Evolutionary conservation across 2,797 vertebrate genomes (phyloP).

Genomic region (Erpetoichthys calabaricus): DNA sequence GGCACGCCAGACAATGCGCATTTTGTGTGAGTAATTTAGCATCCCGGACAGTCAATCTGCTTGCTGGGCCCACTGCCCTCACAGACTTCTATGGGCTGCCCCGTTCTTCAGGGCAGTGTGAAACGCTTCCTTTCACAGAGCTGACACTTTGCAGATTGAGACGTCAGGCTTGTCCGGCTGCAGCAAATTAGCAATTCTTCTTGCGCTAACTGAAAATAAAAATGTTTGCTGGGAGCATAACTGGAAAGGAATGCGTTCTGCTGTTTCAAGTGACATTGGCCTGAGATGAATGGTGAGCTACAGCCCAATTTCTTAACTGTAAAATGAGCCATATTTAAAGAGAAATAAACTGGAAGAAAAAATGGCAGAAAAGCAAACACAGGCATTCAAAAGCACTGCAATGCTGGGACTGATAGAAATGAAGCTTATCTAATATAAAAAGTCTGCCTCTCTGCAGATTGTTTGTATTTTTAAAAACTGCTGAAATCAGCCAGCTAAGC

Average conservation of each 20-base stretch:
- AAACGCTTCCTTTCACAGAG: slow-evolving; percentile 69
- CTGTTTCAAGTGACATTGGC: slow-evolving; percentile 32
- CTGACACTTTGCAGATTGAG: slow-evolving; percentile 93
- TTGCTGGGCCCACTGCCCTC: slow-evolving; percentile 64
- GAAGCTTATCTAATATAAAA: too few species aligned
- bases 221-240: slow-evolving; percentile 67
- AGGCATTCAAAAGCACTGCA: too few species aligned
- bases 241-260: slow-evolving; percentile 38
- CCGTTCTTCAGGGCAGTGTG: slow-evolving; percentile 55
- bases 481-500: too few species aligned
- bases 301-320: too few species aligned
- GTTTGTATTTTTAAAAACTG: too few species aligned
- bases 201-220: slow-evolving; percentile 88
- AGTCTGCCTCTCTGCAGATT: too few species aligned
- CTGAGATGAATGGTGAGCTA: too few species aligned
- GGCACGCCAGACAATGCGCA: slow-evolving; percentile 60
- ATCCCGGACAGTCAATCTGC: slow-evolving; percentile 60
- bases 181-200: slow-evolving; percentile 86
- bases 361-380: too few species aligned
- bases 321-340: too few species aligned
- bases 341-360: too few species aligned
- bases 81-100: slow-evolving; percentile 57
- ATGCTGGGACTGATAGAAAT: too few species aligned
- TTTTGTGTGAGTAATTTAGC: slow-evolving; percentile 67
- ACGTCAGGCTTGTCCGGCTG: slow-evolving; percentile 73